phyloP scores from a whole-genome alignment of 2,888 invertebrate species.

The Pyrocoelia pectoralis region DNA sequence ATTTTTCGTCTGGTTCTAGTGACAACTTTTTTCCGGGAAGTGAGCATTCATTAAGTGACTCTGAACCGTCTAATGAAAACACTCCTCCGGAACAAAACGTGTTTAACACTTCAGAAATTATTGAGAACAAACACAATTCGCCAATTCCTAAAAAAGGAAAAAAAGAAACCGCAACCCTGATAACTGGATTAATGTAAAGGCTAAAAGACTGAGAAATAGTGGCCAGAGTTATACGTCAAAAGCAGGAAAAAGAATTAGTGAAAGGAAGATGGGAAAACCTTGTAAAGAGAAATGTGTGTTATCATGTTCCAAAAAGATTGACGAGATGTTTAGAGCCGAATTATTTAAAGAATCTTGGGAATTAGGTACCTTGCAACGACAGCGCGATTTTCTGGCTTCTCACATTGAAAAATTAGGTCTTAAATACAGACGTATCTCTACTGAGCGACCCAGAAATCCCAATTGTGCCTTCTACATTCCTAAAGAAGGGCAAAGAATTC shows the following conservation, averaged over 20 bases:
- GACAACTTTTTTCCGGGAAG: too few species aligned
- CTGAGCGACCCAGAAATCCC: not conserved
- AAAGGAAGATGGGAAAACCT: not conserved
- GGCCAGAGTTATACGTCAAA: constrained; percentile 17
- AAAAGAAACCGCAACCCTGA: not conserved
- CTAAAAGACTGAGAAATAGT: constrained; percentile 14
- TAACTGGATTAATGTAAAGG: constrained; percentile 12
- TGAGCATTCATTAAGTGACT: too few species aligned
- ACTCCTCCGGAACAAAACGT: too few species aligned
- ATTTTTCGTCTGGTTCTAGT: too few species aligned
- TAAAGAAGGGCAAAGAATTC: constrained; percentile 22
- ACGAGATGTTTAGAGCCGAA: not conserved
- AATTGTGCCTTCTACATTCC: constrained; percentile 11
- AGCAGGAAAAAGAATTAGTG: constrained; percentile 14
- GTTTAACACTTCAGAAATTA: too few species aligned
- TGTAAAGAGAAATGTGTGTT: constrained; percentile 13
- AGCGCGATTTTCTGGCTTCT: constrained; percentile 13
- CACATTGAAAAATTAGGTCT: not conserved
- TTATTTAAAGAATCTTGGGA: constrained; percentile 16
- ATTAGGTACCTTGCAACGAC: constrained; percentile 1
- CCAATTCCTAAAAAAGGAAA: not conserved
- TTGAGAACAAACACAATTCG: too few species aligned
- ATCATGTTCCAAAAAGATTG: constrained; percentile 10
- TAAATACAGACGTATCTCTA: not conserved
- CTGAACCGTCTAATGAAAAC: too few species aligned